Percentiles rank a stretch among this genome's conserved stretches.
phyloP scores from a whole-genome alignment of 2,113 vertebrate genomes.

The Thalassoma bifasciatum region DNA sequence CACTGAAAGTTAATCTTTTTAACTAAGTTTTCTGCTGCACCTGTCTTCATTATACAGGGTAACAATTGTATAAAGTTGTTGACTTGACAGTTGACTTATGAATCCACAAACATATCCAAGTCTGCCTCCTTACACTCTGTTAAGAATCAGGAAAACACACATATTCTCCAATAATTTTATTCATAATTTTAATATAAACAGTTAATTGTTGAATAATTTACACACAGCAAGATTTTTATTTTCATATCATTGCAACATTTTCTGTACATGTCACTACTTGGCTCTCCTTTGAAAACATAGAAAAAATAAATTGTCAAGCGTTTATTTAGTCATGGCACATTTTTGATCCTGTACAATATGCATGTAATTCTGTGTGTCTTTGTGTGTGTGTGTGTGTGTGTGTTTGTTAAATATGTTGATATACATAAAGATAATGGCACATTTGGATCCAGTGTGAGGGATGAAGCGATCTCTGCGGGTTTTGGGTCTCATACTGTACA shows the following conservation, averaged over 20 bases:
- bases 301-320: conserved; percentile 88
- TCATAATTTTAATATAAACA: conserved; percentile 98
- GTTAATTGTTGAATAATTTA: conserved; percentile 96
- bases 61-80: too few species aligned
- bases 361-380: conserved; percentile 53
- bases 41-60: too few species aligned
- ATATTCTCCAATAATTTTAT: conserved; percentile 90
- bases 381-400: conserved; percentile 45
- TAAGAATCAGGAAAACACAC: conserved; percentile 40
- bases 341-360: conserved; percentile 85
- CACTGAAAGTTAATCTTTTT: too few species aligned
- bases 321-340: conserved; percentile 84
- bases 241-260: conserved; percentile 88
- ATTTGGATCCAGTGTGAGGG: conserved; percentile 83
- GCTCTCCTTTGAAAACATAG: conserved; percentile 90
- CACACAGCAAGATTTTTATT: conserved; percentile 90
- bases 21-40: too few species aligned
- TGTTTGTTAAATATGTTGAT: conserved; percentile 57
- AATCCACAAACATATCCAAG: too few species aligned
- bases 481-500: conserved; percentile 64
- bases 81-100: too few species aligned
- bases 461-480: conserved; percentile 68
- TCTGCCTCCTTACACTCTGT: background rate
- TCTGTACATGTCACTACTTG: conserved; percentile 91
- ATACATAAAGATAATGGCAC: conserved; percentile 82